Evolutionary conservation across 2,113 vertebrate species (phyloP), one percentile per base, ranked within the genome.

Genomic region (Dicrurus megarhynchus): DNA sequence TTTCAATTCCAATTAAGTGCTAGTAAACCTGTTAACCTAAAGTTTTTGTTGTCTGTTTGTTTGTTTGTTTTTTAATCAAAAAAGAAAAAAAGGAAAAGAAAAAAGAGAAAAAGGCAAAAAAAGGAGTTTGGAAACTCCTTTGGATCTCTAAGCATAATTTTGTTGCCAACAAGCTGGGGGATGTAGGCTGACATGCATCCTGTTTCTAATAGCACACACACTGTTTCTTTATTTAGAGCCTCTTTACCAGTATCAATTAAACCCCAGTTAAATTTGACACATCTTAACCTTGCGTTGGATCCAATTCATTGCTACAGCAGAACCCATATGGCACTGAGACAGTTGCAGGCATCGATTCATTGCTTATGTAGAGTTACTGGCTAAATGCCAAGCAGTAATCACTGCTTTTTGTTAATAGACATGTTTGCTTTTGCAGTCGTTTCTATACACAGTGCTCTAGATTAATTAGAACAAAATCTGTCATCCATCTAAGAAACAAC

Each of bases 181-280:
- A 93, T 92, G 89, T 95, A 97, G 96, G 92, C 96, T 97, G 97
- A 96, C 94, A 87, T 90, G 88, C 94, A 96, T 97, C 95, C 96
- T 97, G 92, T 96, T 97, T 97, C 96, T 97, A 96, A 97, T 97
- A 94, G 97, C 89, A 78, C 96, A 92, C 98, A 98, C 96, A 97
- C 96, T 97, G 98, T 97, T 98, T 98, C 98, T 98, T 98, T 98
- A 98, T 98, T 98, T 98, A 98, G 98, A 98, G 95, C 97, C 98
- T 98, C 98, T 98, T 98, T 98, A 98, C 98, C 98, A 98, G 96
- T 98, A 98, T 98, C 98, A 99, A 99, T 99, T 98, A 99, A 99
- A 98, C 98, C 98, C 98, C 98, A 98, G 98, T 99, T 98, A 98
- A 98, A 98, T 98, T 78, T 98, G 98, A 98, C 99, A 98, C 98